Base-by-base conservation (phyloP, 2,888 invertebrate species). In the Megastigmus dorsalis region DNA sequence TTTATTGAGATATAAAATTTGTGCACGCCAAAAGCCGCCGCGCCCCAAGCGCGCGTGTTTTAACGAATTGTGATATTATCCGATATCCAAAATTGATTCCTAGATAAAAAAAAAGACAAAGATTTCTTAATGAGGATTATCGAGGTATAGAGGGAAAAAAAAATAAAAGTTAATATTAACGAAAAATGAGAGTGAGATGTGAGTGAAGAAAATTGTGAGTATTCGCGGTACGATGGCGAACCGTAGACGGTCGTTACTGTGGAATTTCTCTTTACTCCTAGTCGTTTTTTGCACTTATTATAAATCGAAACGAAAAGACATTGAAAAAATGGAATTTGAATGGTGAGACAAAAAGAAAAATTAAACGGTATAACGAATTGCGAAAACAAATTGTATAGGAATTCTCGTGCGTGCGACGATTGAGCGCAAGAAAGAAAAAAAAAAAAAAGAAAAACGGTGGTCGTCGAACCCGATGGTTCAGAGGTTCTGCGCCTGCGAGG, bases 81-180 rank as follows among this genome's bases (percentile, higher is more conserved):
- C 33, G 76, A 77, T 74, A 74, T 77, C 74, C 70, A 71, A 77
- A 77, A 77, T 77, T 74, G 76, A 77, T 77, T 77, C 74, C 74
- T 74, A 77, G 71, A 65, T 67, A 57, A 76, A n/a, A n/a, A n/a
- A n/a, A n/a, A 69, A 76, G 67, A 74, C 73, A 76, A 76, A 76
- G 75, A 75, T 71, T 75, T 75, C 55, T 15, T 43, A 59, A 69
- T 54, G 41, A 54, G 45, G 20, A 68, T 59, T 45, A n/a, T n/a
- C n/a, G 59, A 63, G n/a, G 48, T 55, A 65, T 67, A 50, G 48
- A 62, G 43, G 20, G 33, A 71, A 30, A 70, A 30, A 33, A 59
- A 54, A 43, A n/a, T n/a, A n/a, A 69, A 73, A 30, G 15, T 60
- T 45, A 67, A 62, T 55, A 52, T n/a, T 62, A 60, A 52, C 33